A percentile compares a stretch with the other conserved stretches of the same genome.
Evolutionary conservation across 2,113 vertebrate species (phyloP).

Genomic region (Vidua macroura): DNA sequence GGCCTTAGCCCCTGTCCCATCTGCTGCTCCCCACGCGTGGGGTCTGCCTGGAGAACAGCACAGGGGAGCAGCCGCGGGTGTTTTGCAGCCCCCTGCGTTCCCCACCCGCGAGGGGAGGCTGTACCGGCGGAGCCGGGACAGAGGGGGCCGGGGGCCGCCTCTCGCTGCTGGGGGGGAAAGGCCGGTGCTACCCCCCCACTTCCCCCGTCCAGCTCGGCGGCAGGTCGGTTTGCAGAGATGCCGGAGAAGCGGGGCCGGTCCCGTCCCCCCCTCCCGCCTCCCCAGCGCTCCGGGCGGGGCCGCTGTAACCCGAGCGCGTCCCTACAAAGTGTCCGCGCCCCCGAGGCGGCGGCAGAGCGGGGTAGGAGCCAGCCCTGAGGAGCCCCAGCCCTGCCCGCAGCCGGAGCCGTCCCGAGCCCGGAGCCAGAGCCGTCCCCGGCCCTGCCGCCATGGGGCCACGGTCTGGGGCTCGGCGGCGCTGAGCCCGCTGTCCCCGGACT

Average conservation of each 20-base stretch:
- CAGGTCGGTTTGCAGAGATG: not conserved
- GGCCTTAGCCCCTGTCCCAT: not conserved
- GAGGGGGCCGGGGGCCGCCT: not conserved
- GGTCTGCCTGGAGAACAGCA: not conserved
- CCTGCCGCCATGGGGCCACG: not conserved
- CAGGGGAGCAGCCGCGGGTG: not conserved
- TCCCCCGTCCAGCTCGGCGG: not conserved
- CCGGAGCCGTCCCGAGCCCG: not conserved
- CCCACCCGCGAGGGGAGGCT: not conserved
- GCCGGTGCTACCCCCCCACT: too few relatives aligned
- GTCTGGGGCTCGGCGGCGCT: not conserved
- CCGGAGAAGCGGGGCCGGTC: not conserved
- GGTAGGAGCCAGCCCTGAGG: not conserved
- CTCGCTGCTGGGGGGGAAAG: not conserved
- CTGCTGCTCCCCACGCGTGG: not conserved
- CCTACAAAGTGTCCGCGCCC: conserved; percentile 54
- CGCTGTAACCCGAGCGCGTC: conserved; percentile 53
- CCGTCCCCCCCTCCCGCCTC: not conserved
- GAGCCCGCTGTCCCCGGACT: not conserved
- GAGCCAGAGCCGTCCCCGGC: not conserved
- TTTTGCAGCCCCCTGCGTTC: not conserved
- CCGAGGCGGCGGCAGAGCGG: not conserved
- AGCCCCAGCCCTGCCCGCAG: not conserved
- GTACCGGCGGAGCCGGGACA: not conserved
- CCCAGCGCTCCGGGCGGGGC: conserved; percentile 3